Percentiles rank a stretch among this genome's conserved stretches.
Evolutionary conservation across 1,140 invertebrate genomes (phyloP).

Genomic region (Meloidogyne hapla): DNA sequence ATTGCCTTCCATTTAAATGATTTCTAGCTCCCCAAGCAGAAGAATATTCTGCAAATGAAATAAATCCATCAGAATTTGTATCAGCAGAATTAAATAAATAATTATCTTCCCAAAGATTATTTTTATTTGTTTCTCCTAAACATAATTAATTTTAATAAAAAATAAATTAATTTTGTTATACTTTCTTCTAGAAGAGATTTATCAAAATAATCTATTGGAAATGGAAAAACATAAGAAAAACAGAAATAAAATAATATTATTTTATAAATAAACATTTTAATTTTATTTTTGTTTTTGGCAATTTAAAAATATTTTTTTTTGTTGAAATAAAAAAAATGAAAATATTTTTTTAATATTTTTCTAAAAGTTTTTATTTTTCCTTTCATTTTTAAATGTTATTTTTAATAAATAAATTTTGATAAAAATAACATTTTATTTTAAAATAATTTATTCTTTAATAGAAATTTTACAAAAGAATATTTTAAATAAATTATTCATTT

Average conservation of each 20-base stretch:
- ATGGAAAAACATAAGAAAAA: background rate
- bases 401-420: no score
- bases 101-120: background rate
- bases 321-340: no score
- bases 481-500: no score
- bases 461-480: no score
- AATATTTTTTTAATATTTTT: no score
- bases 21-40: background rate
- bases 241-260: background rate
- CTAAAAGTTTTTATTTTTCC: no score
- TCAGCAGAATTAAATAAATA: slow-evolving; percentile 3
- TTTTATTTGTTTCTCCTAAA: background rate
- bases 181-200: background rate
- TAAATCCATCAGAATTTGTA: background rate
- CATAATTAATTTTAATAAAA: background rate
- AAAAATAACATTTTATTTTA: no score
- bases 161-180: background rate
- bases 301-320: background rate
- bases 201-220: background rate
- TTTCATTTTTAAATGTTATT: no score
- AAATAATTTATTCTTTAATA: no score
- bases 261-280: background rate
- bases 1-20: background rate
- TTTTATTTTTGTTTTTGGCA: no score
- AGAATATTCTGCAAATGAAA: background rate